Evolutionary conservation across 2,888 invertebrate genomes (phyloP).

Genomic region (Cordilura impudica): DNA sequence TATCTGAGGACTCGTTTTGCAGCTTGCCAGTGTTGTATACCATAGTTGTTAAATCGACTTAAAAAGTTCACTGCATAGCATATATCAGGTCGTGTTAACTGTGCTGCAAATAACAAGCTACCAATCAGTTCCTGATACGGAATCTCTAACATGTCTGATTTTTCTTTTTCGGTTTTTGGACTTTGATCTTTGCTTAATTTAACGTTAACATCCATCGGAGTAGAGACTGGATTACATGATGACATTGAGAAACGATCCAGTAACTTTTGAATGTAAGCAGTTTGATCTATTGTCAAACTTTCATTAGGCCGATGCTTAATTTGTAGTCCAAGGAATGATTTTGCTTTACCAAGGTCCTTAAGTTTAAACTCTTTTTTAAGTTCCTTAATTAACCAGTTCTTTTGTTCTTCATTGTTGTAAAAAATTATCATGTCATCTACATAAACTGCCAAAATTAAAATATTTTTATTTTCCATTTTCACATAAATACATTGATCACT

Average conservation of each 20-base stretch:
- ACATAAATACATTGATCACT: conserved; percentile 25
- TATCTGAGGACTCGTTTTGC: conserved; percentile 19
- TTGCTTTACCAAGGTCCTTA: background rate
- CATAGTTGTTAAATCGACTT: conserved; percentile 15
- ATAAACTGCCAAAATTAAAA: conserved; percentile 18
- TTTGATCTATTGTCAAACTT: background rate
- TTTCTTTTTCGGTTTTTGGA: background rate
- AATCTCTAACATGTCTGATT: conserved; percentile 16
- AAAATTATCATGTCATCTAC: too few species aligned
- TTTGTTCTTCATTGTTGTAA: too few species aligned
- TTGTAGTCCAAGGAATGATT: conserved; percentile 13
- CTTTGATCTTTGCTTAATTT: conserved; percentile 31
- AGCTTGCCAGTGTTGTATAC: conserved; percentile 15
- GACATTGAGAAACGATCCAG: background rate
- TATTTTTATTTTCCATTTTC: background rate
- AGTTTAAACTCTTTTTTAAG: conserved; percentile 5
- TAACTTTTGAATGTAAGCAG: background rate
- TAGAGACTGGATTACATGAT: background rate
- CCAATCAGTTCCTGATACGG: conserved; percentile 26
- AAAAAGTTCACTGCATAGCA: conserved; percentile 18
- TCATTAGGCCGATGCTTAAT: background rate
- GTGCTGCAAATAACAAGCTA: conserved; percentile 7
- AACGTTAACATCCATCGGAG: conserved; percentile 30
- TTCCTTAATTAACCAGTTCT: conserved; percentile 2
- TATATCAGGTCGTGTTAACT: conserved; percentile 22